Conservation (phyloP, 2,113 vertebrate species). For the Microcebus griseorufus region DNA sequence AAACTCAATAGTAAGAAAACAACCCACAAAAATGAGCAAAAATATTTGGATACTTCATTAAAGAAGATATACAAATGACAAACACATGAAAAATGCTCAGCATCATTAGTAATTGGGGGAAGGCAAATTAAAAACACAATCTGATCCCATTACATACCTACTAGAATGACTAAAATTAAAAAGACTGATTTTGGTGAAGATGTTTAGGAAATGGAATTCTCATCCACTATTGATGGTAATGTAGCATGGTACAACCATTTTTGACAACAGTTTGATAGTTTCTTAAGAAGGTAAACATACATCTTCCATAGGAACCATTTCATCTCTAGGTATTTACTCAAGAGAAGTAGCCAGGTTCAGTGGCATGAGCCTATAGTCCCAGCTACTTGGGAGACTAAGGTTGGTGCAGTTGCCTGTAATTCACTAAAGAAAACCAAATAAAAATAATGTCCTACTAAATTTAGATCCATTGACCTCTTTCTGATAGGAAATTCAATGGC, state of each 20-base stretch:
- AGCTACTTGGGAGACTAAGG: not conserved
- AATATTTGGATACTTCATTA: constrained; percentile 5
- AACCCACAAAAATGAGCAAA: not conserved
- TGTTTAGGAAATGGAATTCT: not conserved
- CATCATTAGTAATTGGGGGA: not conserved
- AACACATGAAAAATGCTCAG: not conserved
- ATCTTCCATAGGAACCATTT: not conserved
- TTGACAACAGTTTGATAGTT: not conserved
- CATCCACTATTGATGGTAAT: not conserved
- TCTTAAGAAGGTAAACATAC: not conserved
- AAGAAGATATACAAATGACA: not conserved
- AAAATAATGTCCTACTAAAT: not conserved
- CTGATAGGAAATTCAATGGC: constrained; percentile 25
- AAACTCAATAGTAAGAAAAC: not conserved
- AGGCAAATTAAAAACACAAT: not conserved
- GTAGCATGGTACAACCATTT: not conserved
- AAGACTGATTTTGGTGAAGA: not conserved
- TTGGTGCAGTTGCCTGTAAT: not conserved
- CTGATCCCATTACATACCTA: not conserved
- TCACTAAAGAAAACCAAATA: not conserved
- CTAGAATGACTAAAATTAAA: not conserved
- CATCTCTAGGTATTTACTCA: not conserved
- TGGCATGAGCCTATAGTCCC: not conserved
- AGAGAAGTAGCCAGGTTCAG: not conserved
- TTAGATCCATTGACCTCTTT: not conserved